These are phyloP conservation scores for Orientallactaga bullata DNA, from an alignment of 2,113 vertebrate species.

Conservation along the genomic window DNA sequence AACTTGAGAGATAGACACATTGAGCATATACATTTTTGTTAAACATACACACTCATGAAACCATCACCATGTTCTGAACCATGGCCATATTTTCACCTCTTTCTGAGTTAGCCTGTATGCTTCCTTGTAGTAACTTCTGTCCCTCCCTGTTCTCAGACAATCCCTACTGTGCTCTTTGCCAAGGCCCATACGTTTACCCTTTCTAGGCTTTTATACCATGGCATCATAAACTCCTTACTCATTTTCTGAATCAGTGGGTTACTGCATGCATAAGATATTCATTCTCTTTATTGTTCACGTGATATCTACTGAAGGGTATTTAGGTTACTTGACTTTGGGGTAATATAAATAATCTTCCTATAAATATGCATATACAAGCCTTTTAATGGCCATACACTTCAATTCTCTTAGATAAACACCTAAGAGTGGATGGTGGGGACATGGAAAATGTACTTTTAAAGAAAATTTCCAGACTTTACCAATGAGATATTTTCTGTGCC, in stretches of 20 bases:
- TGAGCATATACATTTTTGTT: background rate
- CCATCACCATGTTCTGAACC: background rate
- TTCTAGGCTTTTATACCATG: constrained; percentile 20
- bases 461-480: background rate
- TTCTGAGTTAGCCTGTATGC: background rate
- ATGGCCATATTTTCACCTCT: background rate
- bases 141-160: background rate
- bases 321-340: background rate
- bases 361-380: background rate
- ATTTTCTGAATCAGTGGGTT: constrained; percentile 9
- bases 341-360: background rate
- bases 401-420: constrained; percentile 17
- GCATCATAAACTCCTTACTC: background rate
- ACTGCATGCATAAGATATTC: background rate
- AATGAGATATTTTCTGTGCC: background rate
- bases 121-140: background rate
- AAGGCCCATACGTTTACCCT: background rate
- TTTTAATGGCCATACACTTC: background rate
- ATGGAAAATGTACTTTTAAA: background rate
- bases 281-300: background rate
- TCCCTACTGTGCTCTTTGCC: background rate
- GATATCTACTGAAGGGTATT: background rate
- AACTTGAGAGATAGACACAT: background rate
- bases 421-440: too few relatives aligned
- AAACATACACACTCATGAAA: background rate